A percentile compares a stretch with the other conserved stretches of the same genome.
phyloP scores from a whole-genome alignment of 2,888 invertebrate species.

The Drepanosiphum platanoidis region DNA sequence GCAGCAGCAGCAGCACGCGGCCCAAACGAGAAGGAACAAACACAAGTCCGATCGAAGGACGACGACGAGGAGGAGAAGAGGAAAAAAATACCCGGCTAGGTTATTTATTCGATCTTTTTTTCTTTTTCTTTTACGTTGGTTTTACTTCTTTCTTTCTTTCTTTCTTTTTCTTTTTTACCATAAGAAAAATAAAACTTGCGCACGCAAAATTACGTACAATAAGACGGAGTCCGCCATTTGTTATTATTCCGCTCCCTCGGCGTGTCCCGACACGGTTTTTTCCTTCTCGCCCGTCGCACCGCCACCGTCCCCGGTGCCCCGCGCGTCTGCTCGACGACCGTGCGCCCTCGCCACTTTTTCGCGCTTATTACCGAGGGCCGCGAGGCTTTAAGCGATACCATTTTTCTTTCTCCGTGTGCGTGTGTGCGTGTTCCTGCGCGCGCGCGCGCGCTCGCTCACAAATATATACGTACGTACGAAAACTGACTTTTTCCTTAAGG shows the following conservation, averaged over 20 bases:
- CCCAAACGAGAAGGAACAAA: neutral
- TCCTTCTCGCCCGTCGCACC: neutral
- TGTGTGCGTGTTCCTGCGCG: neutral
- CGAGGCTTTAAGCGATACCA: constrained; percentile 39
- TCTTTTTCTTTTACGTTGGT: constrained; percentile 9
- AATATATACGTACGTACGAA: neutral
- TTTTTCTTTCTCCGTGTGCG: constrained; percentile 35
- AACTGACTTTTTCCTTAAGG: constrained; percentile 51
- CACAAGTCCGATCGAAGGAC: constrained; percentile 19
- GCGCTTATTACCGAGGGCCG: constrained; percentile 33
- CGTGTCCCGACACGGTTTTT: constrained; percentile 17
- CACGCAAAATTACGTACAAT: constrained; percentile 49
- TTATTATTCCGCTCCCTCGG: constrained; percentile 22
- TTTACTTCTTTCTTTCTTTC: constrained; percentile 12
- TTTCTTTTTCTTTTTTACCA: neutral
- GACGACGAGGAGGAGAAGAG: neutral
- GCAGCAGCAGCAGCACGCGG: too few species aligned
- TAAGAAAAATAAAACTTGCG: constrained; percentile 22
- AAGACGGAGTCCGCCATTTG: constrained; percentile 42
- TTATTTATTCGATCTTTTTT: constrained; percentile 28
- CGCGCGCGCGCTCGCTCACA: neutral
- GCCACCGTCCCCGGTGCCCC: neutral
- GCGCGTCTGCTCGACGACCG: neutral
- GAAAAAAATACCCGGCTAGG: constrained; percentile 2
- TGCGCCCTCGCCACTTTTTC: constrained; percentile 19